Evolutionary conservation across 2,797 vertebrate genomes (phyloP).

Genomic region (Dicrostonyx torquatus): DNA sequence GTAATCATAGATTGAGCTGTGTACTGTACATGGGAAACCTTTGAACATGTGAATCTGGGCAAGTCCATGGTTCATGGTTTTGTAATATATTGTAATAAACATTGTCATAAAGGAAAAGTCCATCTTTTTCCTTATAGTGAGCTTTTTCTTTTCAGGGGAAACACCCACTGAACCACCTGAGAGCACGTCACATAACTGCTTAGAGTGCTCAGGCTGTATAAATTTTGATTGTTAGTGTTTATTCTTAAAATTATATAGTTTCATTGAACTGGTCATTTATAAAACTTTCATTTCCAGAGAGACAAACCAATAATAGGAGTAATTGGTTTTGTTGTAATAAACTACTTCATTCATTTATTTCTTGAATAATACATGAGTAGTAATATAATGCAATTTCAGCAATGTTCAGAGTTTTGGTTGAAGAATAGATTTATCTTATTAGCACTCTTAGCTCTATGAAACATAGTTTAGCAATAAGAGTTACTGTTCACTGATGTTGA

Average conservation of each 20-base stretch:
- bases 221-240: not conserved
- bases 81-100: not conserved
- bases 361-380: conserved; percentile 20
- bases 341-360: not conserved
- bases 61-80: not conserved
- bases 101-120: not conserved
- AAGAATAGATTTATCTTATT: not conserved
- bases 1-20: not conserved
- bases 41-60: not conserved
- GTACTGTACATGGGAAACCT: not conserved
- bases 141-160: conserved; percentile 30
- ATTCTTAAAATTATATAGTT: conserved; percentile 12
- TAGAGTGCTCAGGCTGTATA: not conserved
- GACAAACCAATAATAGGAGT: not conserved
- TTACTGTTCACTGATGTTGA: not conserved
- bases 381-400: not conserved
- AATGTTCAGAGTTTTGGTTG: not conserved
- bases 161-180: not conserved
- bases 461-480: not conserved
- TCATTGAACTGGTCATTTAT: conserved; percentile 31
- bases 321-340: not conserved
- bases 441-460: not conserved
- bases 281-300: conserved; percentile 42
- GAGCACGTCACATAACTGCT: not conserved
- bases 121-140: conserved; percentile 15